Evolutionary conservation across 2,888 invertebrate species (phyloP).

Genomic region (Ormyrus pomaceus): DNA sequence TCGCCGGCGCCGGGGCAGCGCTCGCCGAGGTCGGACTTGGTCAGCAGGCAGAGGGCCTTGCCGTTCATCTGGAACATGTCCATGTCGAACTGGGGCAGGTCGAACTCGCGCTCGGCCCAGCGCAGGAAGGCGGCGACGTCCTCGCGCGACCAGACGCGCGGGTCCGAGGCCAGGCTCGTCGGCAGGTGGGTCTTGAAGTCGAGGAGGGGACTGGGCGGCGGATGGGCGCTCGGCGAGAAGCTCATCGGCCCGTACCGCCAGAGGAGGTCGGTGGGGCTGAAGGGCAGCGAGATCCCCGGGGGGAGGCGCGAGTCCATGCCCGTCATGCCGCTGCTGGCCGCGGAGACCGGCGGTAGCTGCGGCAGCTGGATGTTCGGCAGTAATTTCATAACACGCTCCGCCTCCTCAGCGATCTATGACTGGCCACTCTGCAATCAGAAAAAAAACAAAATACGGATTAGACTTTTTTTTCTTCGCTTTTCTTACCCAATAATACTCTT

Average conservation of each 20-base stretch:
- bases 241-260: slow-evolving; percentile 91
- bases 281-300: slow-evolving; percentile 85
- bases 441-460: too few species aligned
- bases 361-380: slow-evolving; percentile 76
- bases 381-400: slow-evolving; percentile 76
- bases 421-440: background rate
- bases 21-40: slow-evolving; percentile 92
- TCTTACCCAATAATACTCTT: too few species aligned
- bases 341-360: slow-evolving; percentile 73
- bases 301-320: slow-evolving; percentile 84
- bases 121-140: slow-evolving; percentile 91
- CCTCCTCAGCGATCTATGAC: background rate
- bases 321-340: slow-evolving; percentile 77
- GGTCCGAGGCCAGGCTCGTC: slow-evolving; percentile 89
- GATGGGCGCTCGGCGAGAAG: slow-evolving; percentile 80
- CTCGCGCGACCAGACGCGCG: slow-evolving; percentile 92
- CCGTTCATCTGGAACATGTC: slow-evolving; percentile 98
- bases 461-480: too few species aligned
- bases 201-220: slow-evolving; percentile 83
- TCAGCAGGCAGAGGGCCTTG: slow-evolving; percentile 94
- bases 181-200: slow-evolving; percentile 94
- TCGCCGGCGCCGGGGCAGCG: slow-evolving; percentile 96
- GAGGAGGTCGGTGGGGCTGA: slow-evolving; percentile 88
- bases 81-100: slow-evolving; percentile 92
- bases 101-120: slow-evolving; percentile 95